Evolutionary conservation across 2,888 invertebrate species (phyloP).

Genomic region (Rutpela maculata): DNA sequence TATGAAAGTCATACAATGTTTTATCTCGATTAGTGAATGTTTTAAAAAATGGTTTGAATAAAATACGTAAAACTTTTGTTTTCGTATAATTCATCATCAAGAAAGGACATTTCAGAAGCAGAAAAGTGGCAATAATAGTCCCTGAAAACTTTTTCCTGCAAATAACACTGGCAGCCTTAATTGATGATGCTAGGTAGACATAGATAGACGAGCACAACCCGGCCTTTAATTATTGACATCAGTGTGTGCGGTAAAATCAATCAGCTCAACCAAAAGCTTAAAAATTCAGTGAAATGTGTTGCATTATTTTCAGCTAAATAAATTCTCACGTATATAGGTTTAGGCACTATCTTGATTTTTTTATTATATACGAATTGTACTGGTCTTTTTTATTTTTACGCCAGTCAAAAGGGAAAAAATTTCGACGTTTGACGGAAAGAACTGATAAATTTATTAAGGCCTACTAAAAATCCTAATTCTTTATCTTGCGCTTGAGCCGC

Average conservation of each 20-base stretch:
- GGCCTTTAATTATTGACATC: conserved; percentile 30
- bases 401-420: no score
- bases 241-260: conserved; percentile 12
- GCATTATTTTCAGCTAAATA: no score
- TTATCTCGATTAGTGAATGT: no score
- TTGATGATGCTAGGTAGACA: conserved; percentile 33
- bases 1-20: no score
- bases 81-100: conserved; percentile 22
- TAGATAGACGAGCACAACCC: conserved; percentile 16
- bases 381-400: no score
- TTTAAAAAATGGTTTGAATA: not conserved
- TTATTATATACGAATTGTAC: no score
- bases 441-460: no score
- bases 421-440: no score
- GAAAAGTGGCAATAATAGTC: conserved; percentile 14
- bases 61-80: not conserved
- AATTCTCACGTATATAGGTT: no score
- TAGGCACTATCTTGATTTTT: no score
- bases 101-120: conserved; percentile 17
- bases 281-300: not conserved
- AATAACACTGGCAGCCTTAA: conserved; percentile 28
- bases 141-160: conserved; percentile 16
- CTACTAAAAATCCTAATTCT: no score
- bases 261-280: not conserved
- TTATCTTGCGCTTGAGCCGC: no score